Conservation (phyloP, 2,888 invertebrate species). For the Geotrupes spiniger region DNA sequence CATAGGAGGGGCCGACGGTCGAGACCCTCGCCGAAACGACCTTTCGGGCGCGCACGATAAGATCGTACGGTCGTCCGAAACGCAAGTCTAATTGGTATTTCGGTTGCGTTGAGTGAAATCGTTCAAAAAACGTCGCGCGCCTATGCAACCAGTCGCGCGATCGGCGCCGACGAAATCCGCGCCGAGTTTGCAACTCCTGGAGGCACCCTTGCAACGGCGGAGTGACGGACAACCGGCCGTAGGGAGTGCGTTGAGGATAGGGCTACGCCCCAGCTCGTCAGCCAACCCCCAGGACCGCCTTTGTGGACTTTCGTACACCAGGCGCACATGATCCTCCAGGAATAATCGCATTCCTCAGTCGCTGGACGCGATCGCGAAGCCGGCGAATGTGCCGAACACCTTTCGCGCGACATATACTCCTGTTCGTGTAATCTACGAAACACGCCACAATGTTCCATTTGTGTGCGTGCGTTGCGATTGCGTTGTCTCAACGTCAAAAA, state of each 20-base stretch:
- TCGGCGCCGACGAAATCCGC: conserved; percentile 1
- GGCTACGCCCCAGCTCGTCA: conserved; percentile 45
- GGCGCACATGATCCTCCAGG: conserved; percentile 32
- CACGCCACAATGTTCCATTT: conserved; percentile 32
- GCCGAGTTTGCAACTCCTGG: conserved; percentile 2
- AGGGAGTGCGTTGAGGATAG: conserved; percentile 40
- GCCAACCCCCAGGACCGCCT: conserved; percentile 50
- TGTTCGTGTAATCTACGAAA: conserved; percentile 25
- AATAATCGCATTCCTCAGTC: conserved; percentile 17
- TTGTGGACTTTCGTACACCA: conserved; percentile 40
- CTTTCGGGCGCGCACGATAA: no score
- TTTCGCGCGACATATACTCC: conserved; percentile 18
- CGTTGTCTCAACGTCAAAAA: no score
- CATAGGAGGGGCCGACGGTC: no score
- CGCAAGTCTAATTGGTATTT: no score
- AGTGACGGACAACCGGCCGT: conserved; percentile 20
- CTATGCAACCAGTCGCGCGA: conserved; percentile 5
- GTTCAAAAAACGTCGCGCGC: no score
- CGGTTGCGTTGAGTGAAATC: no score
- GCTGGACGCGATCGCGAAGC: no score
- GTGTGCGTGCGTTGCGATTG: no score
- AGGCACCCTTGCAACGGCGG: conserved; percentile 4
- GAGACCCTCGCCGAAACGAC: no score
- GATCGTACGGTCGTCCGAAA: no score
- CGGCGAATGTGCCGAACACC: background rate